Conservation (phyloP, 53 echinoderm and acorn worm species). For the Paelopatides confundens region DNA sequence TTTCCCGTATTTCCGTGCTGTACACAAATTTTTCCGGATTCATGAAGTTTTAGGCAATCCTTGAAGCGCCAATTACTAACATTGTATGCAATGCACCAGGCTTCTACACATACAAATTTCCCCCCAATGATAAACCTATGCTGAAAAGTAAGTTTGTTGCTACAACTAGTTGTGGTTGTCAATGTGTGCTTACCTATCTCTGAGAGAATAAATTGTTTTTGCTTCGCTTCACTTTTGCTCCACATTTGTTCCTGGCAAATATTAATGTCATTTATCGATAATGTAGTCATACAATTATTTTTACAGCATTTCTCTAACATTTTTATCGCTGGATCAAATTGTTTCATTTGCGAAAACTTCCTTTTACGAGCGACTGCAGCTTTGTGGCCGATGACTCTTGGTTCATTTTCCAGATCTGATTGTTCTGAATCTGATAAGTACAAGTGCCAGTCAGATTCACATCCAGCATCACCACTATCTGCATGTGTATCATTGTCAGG, state of each 20-base stretch:
- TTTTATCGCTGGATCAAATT: not conserved
- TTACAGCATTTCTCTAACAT: not conserved
- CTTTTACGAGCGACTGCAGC: not conserved
- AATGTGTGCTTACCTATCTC: constrained; percentile 23
- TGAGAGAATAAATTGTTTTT: constrained; percentile 29
- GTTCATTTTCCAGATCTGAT: not conserved
- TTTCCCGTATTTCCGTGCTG: constrained; percentile 31
- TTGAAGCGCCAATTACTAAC: not conserved
- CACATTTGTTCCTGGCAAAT: constrained; percentile 1
- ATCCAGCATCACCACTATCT: too few species aligned
- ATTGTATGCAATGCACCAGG: not conserved
- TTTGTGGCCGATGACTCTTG: not conserved
- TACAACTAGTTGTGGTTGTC: not conserved
- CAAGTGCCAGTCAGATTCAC: not conserved
- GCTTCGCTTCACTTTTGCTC: constrained; percentile 16
- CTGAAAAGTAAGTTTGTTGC: not conserved
- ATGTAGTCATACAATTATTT: not conserved
- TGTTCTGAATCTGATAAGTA: not conserved
- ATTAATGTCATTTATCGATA: constrained; percentile 7
- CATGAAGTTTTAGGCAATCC: not conserved
- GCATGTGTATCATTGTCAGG: too few species aligned
- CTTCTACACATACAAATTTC: not conserved
- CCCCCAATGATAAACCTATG: constrained; percentile 29
- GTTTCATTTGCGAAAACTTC: not conserved
- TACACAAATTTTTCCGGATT: not conserved